phyloP scores from a whole-genome alignment of 2,888 invertebrate species.

The Gastrophysa polygoni region DNA sequence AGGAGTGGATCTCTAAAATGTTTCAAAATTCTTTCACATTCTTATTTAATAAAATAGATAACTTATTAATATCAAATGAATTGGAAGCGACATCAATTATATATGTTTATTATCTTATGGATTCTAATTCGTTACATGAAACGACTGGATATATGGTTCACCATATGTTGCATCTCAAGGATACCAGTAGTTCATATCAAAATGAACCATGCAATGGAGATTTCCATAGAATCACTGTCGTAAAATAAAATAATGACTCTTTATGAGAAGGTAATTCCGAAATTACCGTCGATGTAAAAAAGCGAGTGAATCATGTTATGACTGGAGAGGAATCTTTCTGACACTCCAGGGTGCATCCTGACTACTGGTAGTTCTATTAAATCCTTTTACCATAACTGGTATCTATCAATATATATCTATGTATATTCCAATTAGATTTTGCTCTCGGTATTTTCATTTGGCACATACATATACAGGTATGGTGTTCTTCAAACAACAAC shows the following conservation, averaged over 20 bases:
- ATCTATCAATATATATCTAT: not conserved
- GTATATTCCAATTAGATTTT: not conserved
- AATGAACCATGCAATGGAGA: not conserved
- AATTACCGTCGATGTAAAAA: not conserved
- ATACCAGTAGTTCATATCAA: not conserved
- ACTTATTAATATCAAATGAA: too few species aligned
- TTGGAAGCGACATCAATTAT: too few species aligned
- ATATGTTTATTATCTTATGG: too few species aligned
- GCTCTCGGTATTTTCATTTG: not conserved
- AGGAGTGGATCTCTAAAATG: too few species aligned
- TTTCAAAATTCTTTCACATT: too few species aligned
- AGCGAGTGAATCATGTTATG: not conserved
- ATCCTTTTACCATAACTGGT: not conserved
- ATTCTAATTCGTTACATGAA: too few species aligned
- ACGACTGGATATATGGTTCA: too few species aligned
- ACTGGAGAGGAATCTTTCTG: not conserved
- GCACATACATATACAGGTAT: not conserved
- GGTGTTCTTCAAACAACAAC: not conserved
- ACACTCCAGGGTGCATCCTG: not conserved
- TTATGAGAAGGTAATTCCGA: not conserved
- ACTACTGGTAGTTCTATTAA: not conserved
- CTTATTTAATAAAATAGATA: too few species aligned
- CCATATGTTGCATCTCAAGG: too few species aligned
- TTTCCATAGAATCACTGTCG: not conserved
- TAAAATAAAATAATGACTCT: not conserved